Evolutionary conservation across 2,888 invertebrate genomes (phyloP).

Genomic region (Drosophila anomalata): DNA sequence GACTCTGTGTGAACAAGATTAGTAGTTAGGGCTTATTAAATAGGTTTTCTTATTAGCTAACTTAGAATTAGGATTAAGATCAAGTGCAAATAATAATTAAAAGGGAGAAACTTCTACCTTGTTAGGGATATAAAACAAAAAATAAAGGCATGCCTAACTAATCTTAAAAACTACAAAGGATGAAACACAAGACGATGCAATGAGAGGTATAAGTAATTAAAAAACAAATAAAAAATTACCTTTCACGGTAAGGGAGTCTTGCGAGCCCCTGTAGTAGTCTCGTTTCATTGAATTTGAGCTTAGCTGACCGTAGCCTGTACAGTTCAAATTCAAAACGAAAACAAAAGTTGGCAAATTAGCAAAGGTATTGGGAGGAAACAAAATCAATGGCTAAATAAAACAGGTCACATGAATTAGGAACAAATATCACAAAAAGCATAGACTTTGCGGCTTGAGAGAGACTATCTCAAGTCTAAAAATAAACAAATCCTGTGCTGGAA

Average conservation of each 20-base stretch:
- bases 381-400: constrained; percentile 37
- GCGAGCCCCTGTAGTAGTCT: constrained; percentile 96
- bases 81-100: constrained; percentile 26
- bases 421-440: constrained; percentile 8
- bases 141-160: constrained; percentile 51
- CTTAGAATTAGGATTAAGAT: constrained; percentile 22
- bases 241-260: constrained; percentile 93
- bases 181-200: constrained; percentile 33
- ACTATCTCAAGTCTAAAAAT: neutral
- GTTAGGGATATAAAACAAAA: constrained; percentile 1
- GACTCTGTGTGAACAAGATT: constrained; percentile 82
- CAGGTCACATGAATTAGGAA: constrained; percentile 19
- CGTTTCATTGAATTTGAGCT: constrained; percentile 90
- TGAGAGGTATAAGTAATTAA: constrained; percentile 19
- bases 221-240: constrained; percentile 85
- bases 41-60: constrained; percentile 6
- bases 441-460: neutral
- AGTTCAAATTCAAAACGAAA: constrained; percentile 54
- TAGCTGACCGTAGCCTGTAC: constrained; percentile 83
- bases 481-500: neutral
- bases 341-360: constrained; percentile 56
- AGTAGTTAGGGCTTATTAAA: constrained; percentile 61
- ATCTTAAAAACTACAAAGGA: constrained; percentile 21
- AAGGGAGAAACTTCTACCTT: constrained; percentile 1
- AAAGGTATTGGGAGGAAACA: constrained; percentile 35